phyloP scores from a whole-genome alignment of 2,797 vertebrate species.

The Anguilla pacifica region DNA sequence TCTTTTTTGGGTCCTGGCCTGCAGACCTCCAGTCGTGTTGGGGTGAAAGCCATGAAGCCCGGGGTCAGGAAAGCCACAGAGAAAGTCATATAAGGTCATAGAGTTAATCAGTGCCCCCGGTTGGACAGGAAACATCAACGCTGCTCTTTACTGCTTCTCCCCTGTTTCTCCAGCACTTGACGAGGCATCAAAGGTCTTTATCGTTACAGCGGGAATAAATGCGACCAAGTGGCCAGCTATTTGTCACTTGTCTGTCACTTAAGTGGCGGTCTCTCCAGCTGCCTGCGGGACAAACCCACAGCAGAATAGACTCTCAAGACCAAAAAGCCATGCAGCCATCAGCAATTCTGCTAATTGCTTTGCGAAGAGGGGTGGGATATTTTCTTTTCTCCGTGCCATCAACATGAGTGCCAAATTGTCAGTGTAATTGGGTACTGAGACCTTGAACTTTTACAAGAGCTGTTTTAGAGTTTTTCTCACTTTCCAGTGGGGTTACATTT shows the following conservation, averaged over 20 bases:
- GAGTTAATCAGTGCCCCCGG: conserved; percentile 44
- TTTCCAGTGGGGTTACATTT: not conserved
- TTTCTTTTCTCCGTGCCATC: not conserved
- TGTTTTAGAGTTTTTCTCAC: conserved; percentile 1
- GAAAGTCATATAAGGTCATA: conserved; percentile 38
- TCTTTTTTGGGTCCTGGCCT: not conserved
- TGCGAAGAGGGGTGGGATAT: not conserved
- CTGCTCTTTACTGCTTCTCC: conserved; percentile 54
- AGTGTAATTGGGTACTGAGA: not conserved
- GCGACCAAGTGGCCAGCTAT: conserved; percentile 12
- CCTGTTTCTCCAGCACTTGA: conserved; percentile 46
- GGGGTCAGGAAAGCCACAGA: conserved; percentile 28
- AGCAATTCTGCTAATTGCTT: not conserved
- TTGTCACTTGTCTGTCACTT: not conserved
- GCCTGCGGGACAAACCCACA: conserved; percentile 20
- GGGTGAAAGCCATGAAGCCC: not conserved
- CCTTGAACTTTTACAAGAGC: not conserved
- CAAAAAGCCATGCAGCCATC: not conserved
- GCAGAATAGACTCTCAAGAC: not conserved
- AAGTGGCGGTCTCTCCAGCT: conserved; percentile 8
- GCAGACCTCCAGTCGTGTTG: not conserved
- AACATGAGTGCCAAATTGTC: not conserved
- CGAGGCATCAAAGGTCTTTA: conserved; percentile 65
- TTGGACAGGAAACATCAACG: conserved; percentile 58
- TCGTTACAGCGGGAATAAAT: conserved; percentile 36